phyloP scores from a whole-genome alignment of 2,797 vertebrate species.

The Sebastes oblongus region DNA sequence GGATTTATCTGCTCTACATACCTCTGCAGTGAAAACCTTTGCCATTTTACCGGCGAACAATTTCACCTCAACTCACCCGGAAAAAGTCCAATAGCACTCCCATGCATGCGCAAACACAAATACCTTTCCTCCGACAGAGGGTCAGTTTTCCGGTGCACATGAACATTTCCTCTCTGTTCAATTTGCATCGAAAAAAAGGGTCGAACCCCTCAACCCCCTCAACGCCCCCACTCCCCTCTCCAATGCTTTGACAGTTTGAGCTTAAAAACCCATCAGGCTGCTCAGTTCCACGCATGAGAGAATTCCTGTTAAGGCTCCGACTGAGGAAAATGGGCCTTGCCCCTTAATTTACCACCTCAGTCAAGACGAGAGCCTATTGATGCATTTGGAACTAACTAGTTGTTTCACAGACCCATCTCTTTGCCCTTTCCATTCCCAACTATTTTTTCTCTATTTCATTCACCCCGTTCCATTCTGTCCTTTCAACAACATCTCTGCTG shows the following conservation, averaged over 20 bases:
- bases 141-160: not conserved
- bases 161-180: slow-evolving; percentile 21
- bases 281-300: slow-evolving; percentile 68
- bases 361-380: slow-evolving; percentile 54
- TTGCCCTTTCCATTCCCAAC: not conserved
- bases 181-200: slow-evolving; percentile 40
- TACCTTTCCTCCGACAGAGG: not conserved
- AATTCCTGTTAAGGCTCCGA: slow-evolving; percentile 66
- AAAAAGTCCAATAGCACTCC: slow-evolving; percentile 28
- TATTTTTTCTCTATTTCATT: not conserved
- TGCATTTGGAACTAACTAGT: slow-evolving; percentile 68
- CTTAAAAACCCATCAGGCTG: slow-evolving; percentile 66
- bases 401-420: slow-evolving; percentile 44
- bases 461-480: not conserved
- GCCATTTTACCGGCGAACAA: not conserved
- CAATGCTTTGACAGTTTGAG: slow-evolving; percentile 61
- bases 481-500: slow-evolving; percentile 9
- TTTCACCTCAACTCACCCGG: slow-evolving; percentile 13
- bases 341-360: slow-evolving; percentile 71
- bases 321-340: slow-evolving; percentile 70
- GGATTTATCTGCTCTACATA: slow-evolving; percentile 8
- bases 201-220: not conserved
- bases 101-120: not conserved
- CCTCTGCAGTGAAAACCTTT: not conserved
- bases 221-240: not conserved